phyloP scores from a whole-genome alignment of 2,113 vertebrate species.

The Bubo blakistoni region DNA sequence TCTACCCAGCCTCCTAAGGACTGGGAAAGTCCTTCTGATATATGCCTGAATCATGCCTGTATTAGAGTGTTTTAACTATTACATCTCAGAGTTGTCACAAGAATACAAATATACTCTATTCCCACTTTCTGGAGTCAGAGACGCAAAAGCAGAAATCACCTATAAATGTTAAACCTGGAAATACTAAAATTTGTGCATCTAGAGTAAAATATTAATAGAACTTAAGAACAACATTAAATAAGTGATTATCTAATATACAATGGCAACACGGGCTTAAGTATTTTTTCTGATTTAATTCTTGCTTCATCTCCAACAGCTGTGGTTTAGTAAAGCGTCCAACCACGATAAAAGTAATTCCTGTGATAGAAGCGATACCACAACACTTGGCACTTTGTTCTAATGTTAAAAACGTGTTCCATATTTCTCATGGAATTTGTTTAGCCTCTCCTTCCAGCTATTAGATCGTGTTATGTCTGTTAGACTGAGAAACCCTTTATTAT shows the following conservation, averaged over 20 bases:
- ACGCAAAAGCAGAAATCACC: background rate
- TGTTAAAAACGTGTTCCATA: constrained; percentile 20
- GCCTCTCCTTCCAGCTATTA: constrained; percentile 20
- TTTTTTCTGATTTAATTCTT: constrained; percentile 50
- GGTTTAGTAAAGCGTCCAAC: constrained; percentile 26
- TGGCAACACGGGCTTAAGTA: background rate
- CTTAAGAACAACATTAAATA: background rate
- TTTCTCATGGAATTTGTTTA: constrained; percentile 57
- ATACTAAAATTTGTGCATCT: background rate
- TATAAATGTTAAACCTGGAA: background rate
- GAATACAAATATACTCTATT: background rate
- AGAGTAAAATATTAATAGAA: background rate
- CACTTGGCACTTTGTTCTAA: constrained; percentile 39
- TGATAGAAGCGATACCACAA: constrained; percentile 51
- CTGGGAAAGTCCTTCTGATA: background rate
- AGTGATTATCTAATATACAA: constrained; percentile 1
- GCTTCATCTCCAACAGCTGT: constrained; percentile 38
- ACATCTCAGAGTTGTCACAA: background rate
- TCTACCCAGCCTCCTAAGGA: background rate
- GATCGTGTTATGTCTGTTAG: constrained; percentile 33
- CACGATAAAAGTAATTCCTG: constrained; percentile 39
- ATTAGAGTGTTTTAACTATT: background rate
- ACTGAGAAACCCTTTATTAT: constrained; percentile 45
- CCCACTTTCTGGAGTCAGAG: background rate
- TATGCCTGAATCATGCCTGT: background rate